These are phyloP conservation scores for Nannoperca obscura DNA, from an alignment of 2,797 vertebrate species.

Conservation along the genomic window DNA sequence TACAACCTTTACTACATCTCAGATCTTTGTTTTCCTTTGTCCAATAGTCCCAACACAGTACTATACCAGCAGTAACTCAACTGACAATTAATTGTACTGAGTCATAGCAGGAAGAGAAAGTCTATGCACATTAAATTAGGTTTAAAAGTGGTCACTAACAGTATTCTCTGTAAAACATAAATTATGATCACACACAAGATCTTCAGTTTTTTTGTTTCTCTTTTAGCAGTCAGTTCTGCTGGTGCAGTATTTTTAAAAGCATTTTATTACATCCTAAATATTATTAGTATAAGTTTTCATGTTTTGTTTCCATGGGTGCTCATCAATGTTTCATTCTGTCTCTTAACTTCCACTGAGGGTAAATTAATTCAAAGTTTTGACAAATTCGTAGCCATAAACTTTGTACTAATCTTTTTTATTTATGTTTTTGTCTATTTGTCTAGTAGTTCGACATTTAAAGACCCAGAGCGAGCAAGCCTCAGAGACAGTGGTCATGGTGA, in stretches of 20 bases:
- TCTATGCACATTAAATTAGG: conserved; percentile 38
- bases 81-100: conserved; percentile 46
- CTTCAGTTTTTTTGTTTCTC: background rate
- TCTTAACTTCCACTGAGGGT: conserved; percentile 13
- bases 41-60: conserved; percentile 27
- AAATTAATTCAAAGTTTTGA: conserved; percentile 1
- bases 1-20: conserved; percentile 84
- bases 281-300: conserved; percentile 28
- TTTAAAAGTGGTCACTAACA: conserved; percentile 34
- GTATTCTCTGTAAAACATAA: conserved; percentile 25
- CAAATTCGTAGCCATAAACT: background rate
- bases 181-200: conserved; percentile 6
- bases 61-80: conserved; percentile 19
- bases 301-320: conserved; percentile 35
- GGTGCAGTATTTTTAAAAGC: conserved; percentile 1
- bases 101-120: conserved; percentile 7
- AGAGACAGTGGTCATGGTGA: conserved; percentile 99
- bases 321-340: conserved; percentile 40
- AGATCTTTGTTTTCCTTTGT: conserved; percentile 69
- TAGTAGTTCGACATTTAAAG: conserved; percentile 99
- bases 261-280: conserved; percentile 43
- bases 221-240: conserved; percentile 1
- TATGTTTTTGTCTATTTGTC: conserved; percentile 49
- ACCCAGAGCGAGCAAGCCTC: conserved; percentile 98
- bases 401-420: background rate